Evolutionary conservation across 2,797 vertebrate species (phyloP), one percentile per base, ranked within the genome.

Genomic region (Pelodytes ibericus): DNA sequence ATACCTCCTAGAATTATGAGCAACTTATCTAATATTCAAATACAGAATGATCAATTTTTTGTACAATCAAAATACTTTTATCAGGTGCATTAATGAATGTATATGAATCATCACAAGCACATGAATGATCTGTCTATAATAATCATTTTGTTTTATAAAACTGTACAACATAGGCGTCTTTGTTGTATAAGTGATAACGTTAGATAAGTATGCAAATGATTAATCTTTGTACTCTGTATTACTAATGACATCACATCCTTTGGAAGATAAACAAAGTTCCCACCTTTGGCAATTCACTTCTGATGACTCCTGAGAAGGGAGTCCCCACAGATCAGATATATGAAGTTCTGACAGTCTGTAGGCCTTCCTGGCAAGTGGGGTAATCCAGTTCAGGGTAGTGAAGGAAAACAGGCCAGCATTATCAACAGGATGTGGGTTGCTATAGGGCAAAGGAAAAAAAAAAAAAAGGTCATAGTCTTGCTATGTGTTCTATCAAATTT

Each of bases 321-420:
- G 86, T 66, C 91, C 91, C 90, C 93, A 94, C 58, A 93, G 85
- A 18, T 94, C 91, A 30, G 89, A 87, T 16, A 92, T 82, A 51
- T 83, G 84, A 81, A 95, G 81, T 76, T 84, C 86, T 77, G 91
- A 91, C 0, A 71, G 77, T 85, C 81, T 89, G 87, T 91, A 85
- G 80, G 91, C 90, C 77, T 87, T 92, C 82, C 87, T 75, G 24
- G 92, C 92, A 84, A 94, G 85, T 0, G 93, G 92, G 36, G 91
- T 88, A 71, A 95, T 91, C 94, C 94, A 94, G 62, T 93, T 90
- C 44, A 94, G 82, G 26, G 92, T 94, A 92, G 94, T 93, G 80
- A 94, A 94, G 77, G 93, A 95, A 86, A 95, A 93, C 72, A 94
- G 82, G 72, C 94, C 94, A 0, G 92, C 91, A 44, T 94, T 95